Percentiles rank a stretch among this genome's conserved stretches.
phyloP scores from a whole-genome alignment of 2,888 invertebrate species.

The Cataglyphis rosenhaueri region DNA sequence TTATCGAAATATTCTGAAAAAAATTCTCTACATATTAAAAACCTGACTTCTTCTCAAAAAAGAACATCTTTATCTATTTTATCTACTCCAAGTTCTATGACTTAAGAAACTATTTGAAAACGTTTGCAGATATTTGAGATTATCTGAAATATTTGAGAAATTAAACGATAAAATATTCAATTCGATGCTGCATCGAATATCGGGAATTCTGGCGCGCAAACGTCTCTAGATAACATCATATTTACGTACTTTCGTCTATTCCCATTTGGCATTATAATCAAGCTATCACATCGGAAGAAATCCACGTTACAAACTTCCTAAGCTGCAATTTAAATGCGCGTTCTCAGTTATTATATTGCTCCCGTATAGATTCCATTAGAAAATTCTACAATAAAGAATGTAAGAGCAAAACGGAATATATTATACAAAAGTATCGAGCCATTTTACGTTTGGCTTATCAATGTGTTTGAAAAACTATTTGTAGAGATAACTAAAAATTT shows the following conservation, averaged over 20 bases:
- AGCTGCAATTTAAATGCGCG: slow-evolving; percentile 50
- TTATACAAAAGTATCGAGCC: not conserved
- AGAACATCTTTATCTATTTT: slow-evolving; percentile 16
- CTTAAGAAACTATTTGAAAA: slow-evolving; percentile 8
- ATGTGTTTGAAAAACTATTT: not conserved
- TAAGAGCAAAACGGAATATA: slow-evolving; percentile 11
- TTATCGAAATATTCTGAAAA: not conserved
- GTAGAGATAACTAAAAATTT: slow-evolving; percentile 3
- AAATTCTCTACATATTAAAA: not conserved
- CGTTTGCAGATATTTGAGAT: slow-evolving; percentile 13
- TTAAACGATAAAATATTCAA: slow-evolving; percentile 47
- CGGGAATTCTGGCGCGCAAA: slow-evolving; percentile 12
- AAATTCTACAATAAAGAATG: slow-evolving; percentile 15
- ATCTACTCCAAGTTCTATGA: not conserved
- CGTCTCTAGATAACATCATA: slow-evolving; percentile 32
- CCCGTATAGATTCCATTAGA: not conserved
- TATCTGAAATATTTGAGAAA: slow-evolving; percentile 24
- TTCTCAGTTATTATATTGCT: slow-evolving; percentile 20
- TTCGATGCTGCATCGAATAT: slow-evolving; percentile 22
- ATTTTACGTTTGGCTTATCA: not conserved
- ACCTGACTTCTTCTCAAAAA: not conserved
- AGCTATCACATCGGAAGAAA: slow-evolving; percentile 38
- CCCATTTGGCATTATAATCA: slow-evolving; percentile 30
- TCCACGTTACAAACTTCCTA: slow-evolving; percentile 26
- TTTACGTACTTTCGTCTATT: slow-evolving; percentile 30